Percentiles rank a stretch among this genome's conserved stretches.
Evolutionary conservation across 1,140 invertebrate species (phyloP).

Genomic region (Ruditapes philippinarum): DNA sequence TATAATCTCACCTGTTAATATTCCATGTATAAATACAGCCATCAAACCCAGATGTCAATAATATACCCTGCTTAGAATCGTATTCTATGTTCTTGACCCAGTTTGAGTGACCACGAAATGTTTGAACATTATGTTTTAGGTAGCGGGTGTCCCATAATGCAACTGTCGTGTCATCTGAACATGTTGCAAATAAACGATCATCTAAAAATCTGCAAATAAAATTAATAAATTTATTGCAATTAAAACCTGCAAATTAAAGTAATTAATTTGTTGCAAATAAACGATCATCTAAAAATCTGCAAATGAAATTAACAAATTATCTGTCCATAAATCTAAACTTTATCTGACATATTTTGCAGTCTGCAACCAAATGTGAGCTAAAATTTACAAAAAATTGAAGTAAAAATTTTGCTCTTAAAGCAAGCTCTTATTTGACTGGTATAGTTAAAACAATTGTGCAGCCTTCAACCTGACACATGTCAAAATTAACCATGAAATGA

Average conservation of each 20-base stretch:
- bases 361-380: no score
- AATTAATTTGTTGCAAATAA: constrained; percentile 97
- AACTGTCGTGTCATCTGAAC: constrained; percentile 97
- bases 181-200: constrained; percentile 95
- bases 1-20: constrained; percentile 91
- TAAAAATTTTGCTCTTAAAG: no score
- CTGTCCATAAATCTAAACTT: no score
- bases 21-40: constrained; percentile 98
- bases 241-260: no score
- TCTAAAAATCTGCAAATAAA: constrained; percentile 92
- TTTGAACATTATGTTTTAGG: constrained; percentile 91
- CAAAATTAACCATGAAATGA: no score
- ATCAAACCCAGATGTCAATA: constrained; percentile 97
- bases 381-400: no score
- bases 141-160: constrained; percentile 96
- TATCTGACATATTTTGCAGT: no score
- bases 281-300: constrained; percentile 94
- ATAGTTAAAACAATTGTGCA: no score
- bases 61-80: constrained; percentile 93
- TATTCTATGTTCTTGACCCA: constrained; percentile 99
- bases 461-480: no score
- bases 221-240: background rate
- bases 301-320: constrained; percentile 68
- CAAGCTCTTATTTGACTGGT: no score
- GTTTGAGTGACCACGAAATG: constrained; percentile 95